A percentile compares a stretch with the other conserved stretches of the same genome.
Conservation (phyloP, 2,797 vertebrate genomes). For the Falco cherrug region DNA sequence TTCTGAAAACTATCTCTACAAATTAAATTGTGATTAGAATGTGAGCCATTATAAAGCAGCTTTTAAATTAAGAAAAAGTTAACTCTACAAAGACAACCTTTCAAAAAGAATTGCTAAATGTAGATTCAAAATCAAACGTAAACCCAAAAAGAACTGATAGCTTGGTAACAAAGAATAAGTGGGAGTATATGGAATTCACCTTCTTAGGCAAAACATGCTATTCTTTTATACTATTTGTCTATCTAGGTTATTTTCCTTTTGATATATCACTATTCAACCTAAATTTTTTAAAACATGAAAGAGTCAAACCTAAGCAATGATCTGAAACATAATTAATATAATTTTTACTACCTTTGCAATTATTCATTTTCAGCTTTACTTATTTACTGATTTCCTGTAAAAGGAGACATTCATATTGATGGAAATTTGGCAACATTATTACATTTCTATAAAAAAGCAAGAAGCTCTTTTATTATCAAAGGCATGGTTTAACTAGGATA, state of each 20-base stretch:
- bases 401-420: neutral
- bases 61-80: neutral
- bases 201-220: neutral
- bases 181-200: neutral
- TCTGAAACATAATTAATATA: neutral
- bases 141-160: neutral
- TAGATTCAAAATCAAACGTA: neutral
- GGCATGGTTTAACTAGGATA: neutral
- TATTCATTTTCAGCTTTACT: neutral
- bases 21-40: neutral
- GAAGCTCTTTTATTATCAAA: neutral
- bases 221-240: neutral
- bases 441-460: neutral
- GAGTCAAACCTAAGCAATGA: neutral
- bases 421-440: neutral
- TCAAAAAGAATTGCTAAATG: neutral
- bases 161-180: neutral
- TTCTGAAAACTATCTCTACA: conserved; percentile 2
- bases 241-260: neutral
- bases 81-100: neutral
- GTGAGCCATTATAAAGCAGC: neutral
- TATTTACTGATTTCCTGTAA: neutral
- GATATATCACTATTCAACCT: neutral
- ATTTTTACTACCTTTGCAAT: neutral
- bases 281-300: neutral